Conservation (phyloP, 2,113 vertebrate genomes). For the Boleophthalmus pectinirostris region DNA sequence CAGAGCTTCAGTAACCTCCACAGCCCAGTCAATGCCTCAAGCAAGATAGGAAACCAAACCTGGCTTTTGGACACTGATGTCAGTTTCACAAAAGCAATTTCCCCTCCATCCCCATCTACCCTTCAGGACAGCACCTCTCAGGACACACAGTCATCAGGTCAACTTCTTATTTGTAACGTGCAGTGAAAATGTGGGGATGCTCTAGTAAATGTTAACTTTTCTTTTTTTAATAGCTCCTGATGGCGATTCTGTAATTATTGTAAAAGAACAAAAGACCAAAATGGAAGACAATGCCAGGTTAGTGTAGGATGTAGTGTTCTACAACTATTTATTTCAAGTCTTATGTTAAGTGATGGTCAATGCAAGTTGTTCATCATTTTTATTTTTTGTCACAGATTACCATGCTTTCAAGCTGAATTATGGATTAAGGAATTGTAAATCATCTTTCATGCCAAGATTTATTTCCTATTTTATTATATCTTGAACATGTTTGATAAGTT, state of each 20-base stretch:
- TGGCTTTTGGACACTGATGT: conserved; percentile 63
- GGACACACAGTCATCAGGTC: conserved; percentile 80
- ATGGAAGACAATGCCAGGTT: conserved; percentile 81
- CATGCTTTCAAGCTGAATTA: conserved; percentile 89
- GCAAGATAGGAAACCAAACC: conserved; percentile 49
- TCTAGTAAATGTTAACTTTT: neutral
- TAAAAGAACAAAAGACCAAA: conserved; percentile 86
- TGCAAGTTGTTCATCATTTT: neutral
- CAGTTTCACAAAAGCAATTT: conserved; percentile 31
- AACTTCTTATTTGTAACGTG: neutral
- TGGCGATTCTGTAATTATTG: conserved; percentile 89
- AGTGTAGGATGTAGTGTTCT: conserved; percentile 21
- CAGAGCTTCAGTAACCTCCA: conserved; percentile 71
- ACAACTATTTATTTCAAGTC: neutral
- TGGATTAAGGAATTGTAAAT: conserved; percentile 99
- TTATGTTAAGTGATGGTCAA: neutral
- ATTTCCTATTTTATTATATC: neutral
- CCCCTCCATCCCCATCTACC: conserved; percentile 62
- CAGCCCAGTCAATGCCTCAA: conserved; percentile 64
- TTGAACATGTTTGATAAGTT: neutral
- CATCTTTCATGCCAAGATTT: neutral
- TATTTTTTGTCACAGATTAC: conserved; percentile 68
- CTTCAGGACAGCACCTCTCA: conserved; percentile 76
- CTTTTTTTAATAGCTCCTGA: conserved; percentile 72
- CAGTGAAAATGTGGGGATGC: neutral